A percentile compares a stretch with the other conserved stretches of the same genome.
phyloP scores from a whole-genome alignment of 2,888 invertebrate species.

The Athripsodes cinereus region DNA sequence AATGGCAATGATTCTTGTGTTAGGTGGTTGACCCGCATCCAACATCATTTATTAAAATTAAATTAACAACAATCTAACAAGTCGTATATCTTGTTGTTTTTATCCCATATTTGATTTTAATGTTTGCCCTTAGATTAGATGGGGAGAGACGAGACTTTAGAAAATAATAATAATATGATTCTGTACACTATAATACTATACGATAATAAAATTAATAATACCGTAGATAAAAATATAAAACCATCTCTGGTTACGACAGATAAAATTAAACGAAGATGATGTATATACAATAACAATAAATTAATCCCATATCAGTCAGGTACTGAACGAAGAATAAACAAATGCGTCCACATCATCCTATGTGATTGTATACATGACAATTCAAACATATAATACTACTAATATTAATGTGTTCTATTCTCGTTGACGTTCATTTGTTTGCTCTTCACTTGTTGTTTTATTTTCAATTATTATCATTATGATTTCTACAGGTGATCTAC shows the following conservation, averaged over 20 bases:
- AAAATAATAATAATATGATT: not conserved
- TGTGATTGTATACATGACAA: too few species aligned
- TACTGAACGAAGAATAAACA: not conserved
- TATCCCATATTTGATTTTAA: not conserved
- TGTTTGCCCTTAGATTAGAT: not conserved
- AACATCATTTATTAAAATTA: not conserved
- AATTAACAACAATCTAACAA: not conserved
- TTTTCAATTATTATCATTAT: too few species aligned
- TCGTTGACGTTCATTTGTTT: too few species aligned
- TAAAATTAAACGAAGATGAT: not conserved
- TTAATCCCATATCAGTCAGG: not conserved
- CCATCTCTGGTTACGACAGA: not conserved
- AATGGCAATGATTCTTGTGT: not conserved
- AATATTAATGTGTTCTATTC: too few species aligned
- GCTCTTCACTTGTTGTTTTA: too few species aligned
- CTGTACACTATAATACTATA: not conserved
- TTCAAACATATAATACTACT: too few species aligned
- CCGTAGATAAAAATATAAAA: not conserved
- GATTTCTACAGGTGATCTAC: too few species aligned
- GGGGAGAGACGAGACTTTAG: not conserved
- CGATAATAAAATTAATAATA: not conserved
- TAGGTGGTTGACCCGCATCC: not conserved
- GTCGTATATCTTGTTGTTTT: not conserved
- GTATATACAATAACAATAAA: not conserved
- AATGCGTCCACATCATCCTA: too few species aligned